phyloP scores from a whole-genome alignment of 2,888 invertebrate genomes.

The Alentia gelatinosa region DNA sequence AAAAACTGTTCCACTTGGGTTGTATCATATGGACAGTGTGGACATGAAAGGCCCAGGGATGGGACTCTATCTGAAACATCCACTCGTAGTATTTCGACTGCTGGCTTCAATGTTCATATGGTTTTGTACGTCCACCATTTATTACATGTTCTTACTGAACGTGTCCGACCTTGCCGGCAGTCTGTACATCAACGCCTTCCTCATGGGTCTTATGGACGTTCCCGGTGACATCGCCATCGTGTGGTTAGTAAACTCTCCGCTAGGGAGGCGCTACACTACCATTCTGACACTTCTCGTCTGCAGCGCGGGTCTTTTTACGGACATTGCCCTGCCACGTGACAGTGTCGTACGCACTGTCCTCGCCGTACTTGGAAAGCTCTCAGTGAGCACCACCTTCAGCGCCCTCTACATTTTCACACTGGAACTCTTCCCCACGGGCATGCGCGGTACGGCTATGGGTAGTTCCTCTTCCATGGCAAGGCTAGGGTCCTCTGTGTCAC shows the following conservation, averaged over 20 bases:
- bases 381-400: not conserved
- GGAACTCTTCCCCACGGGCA: constrained; percentile 14
- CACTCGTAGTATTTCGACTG: not conserved
- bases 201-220: not conserved
- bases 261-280: not conserved
- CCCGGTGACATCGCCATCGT: not conserved
- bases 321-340: not conserved
- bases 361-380: not conserved
- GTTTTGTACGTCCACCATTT: not conserved
- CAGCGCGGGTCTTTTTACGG: not conserved
- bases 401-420: not conserved
- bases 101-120: not conserved
- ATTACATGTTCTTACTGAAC: not conserved
- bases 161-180: not conserved
- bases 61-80: not conserved
- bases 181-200: not conserved
- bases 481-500: not conserved
- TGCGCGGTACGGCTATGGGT: not conserved
- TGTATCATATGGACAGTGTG: not conserved
- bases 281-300: not conserved
- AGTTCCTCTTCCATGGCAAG: not conserved
- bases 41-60: not conserved
- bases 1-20: not conserved
- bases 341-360: not conserved
- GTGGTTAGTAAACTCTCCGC: not conserved